phyloP scores from a whole-genome alignment of 2,113 vertebrate species.

The Python bivittatus region DNA sequence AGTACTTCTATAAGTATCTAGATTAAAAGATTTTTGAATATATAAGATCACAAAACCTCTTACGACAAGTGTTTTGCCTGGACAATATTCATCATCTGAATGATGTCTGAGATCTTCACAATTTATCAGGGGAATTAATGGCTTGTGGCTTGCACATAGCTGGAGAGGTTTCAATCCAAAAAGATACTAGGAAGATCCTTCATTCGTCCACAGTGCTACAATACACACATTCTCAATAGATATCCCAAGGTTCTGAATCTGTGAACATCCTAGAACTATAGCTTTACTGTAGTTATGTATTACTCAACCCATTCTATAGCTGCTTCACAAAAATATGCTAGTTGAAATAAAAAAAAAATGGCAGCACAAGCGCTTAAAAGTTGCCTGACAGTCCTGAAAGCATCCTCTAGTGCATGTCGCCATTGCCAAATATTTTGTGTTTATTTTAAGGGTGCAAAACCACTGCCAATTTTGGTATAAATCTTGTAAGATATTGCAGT shows the following conservation, averaged over 20 bases:
- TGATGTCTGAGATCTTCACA: not conserved
- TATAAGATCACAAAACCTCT: not conserved
- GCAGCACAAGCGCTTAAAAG: too few relatives aligned
- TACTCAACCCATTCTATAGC: too few relatives aligned
- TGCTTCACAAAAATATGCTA: too few relatives aligned
- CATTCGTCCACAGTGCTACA: not conserved
- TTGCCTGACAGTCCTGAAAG: too few relatives aligned
- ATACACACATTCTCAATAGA: not conserved
- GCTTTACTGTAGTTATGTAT: too few relatives aligned
- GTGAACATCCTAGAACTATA: not conserved
- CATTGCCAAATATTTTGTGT: too few relatives aligned
- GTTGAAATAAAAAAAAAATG: too few relatives aligned
- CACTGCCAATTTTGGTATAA: too few relatives aligned
- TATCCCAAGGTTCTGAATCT: not conserved
- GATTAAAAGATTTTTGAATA: not conserved
- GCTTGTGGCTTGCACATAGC: not conserved
- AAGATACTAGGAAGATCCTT: not conserved
- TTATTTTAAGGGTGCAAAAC: too few relatives aligned
- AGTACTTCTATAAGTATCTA: not conserved
- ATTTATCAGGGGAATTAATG: not conserved
- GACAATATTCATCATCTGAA: not conserved
- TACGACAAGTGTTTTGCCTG: not conserved
- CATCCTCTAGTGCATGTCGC: too few relatives aligned
- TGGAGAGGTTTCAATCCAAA: not conserved
- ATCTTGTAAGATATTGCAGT: too few relatives aligned